Percentiles rank a stretch among this genome's conserved stretches.
These are phyloP conservation scores for Nineta flava DNA, from an alignment of 2,888 invertebrate genomes.

Conservation along the genomic window DNA sequence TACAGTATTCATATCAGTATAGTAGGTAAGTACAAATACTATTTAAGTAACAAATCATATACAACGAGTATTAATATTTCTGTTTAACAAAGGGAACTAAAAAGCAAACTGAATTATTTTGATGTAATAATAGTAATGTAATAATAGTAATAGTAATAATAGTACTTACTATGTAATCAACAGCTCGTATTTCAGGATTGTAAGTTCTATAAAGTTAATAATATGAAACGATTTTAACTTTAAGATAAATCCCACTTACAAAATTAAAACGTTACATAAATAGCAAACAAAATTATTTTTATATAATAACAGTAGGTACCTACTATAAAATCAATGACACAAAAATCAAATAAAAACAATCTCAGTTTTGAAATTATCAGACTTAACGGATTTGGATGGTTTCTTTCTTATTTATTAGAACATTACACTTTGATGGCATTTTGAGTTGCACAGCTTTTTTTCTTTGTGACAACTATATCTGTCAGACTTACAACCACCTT, in stretches of 20 bases:
- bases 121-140: neutral
- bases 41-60: too few species aligned
- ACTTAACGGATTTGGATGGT: neutral
- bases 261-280: neutral
- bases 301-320: too few species aligned
- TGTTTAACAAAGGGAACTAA: too few species aligned
- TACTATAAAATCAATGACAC: too few species aligned
- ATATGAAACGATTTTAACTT: neutral
- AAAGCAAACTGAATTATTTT: neutral
- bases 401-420: constrained; percentile 11
- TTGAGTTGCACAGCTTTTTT: neutral
- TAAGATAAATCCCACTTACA: neutral
- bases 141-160: neutral
- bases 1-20: too few species aligned
- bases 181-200: neutral
- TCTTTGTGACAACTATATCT: neutral
- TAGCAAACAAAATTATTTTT: too few species aligned
- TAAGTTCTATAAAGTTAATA: neutral
- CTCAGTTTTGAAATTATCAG: neutral
- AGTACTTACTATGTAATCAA: neutral
- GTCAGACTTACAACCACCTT: neutral
- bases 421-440: neutral
- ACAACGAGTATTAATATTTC: too few species aligned
- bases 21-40: too few species aligned
- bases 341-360: too few species aligned